Evolutionary conservation across 1,140 invertebrate genomes (phyloP).

Genomic region (Drepana arcuata): DNA sequence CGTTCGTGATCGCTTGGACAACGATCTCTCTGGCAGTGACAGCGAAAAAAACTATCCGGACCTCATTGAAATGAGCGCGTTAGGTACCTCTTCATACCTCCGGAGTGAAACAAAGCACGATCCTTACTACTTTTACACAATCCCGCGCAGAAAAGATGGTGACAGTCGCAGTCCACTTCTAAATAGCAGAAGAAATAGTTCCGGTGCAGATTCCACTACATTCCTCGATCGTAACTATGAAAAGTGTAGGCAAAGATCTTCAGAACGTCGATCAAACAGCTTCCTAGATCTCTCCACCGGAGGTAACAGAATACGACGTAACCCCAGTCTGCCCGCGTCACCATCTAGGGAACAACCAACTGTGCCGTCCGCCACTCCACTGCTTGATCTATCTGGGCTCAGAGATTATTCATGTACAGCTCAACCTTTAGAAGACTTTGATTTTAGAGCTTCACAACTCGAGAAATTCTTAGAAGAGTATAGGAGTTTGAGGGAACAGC

Average conservation of each 20-base stretch:
- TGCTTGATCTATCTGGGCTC: conserved; percentile 70
- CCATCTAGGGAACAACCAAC: conserved; percentile 48
- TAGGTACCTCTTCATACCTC: conserved; percentile 58
- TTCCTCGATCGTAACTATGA: conserved; percentile 48
- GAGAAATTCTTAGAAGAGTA: conserved; percentile 85
- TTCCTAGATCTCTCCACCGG: conserved; percentile 70
- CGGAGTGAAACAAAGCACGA: conserved; percentile 49
- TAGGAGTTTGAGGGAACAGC: conserved; percentile 79
- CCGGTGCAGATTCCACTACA: conserved; percentile 51
- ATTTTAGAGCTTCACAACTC: conserved; percentile 83
- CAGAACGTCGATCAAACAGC: conserved; percentile 67
- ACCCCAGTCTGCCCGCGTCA: conserved; percentile 61
- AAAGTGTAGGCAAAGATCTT: conserved; percentile 31
- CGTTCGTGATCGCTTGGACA: conserved; percentile 66
- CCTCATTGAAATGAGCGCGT: conserved; percentile 76
- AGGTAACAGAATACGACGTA: conserved; percentile 44
- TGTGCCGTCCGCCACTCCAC: conserved; percentile 71
- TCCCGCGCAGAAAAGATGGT: conserved; percentile 73
- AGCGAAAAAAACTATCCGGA: conserved; percentile 79
- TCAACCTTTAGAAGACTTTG: conserved; percentile 73
- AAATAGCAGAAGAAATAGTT: conserved; percentile 58
- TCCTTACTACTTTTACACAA: conserved; percentile 73
- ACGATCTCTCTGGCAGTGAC: conserved; percentile 72
- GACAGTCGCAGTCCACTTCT: conserved; percentile 81
- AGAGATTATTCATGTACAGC: conserved; percentile 49